A percentile compares a stretch with the other conserved stretches of the same genome.
phyloP scores from a whole-genome alignment of 2,797 vertebrate genomes.

The Fundulus diaphanus region DNA sequence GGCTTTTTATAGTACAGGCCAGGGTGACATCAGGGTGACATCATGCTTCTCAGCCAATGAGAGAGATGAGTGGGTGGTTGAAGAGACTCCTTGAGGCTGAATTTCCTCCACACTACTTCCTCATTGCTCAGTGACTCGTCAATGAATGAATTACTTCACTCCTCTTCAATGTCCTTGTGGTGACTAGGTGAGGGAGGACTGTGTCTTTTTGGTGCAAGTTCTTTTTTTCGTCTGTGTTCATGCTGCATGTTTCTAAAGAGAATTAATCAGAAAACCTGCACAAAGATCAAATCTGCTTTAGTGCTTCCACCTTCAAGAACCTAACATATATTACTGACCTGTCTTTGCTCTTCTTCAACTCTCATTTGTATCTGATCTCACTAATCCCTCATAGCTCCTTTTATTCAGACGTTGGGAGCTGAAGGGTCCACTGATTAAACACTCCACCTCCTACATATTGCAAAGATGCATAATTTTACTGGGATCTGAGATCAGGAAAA shows the following conservation, averaged over 20 bases:
- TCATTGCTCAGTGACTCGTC: constrained; percentile 16
- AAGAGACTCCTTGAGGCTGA: constrained; percentile 48
- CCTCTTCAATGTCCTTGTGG: constrained; percentile 3
- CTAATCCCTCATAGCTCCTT: background rate
- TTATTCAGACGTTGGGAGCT: background rate
- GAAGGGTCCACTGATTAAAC: no score
- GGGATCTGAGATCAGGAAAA: background rate
- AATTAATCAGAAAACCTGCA: constrained; percentile 27
- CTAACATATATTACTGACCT: background rate
- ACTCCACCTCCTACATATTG: no score
- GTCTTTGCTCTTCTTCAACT: background rate
- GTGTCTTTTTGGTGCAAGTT: background rate
- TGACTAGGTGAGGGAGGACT: constrained; percentile 11
- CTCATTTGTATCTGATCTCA: background rate
- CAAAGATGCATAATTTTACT: background rate
- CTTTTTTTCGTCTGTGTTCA: background rate
- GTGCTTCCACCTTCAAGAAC: background rate
- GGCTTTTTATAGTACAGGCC: constrained; percentile 67
- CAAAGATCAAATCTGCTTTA: background rate
- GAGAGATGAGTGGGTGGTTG: constrained; percentile 40
- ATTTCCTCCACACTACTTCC: constrained; percentile 51
- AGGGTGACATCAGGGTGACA: constrained; percentile 68
- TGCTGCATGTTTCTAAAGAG: background rate
- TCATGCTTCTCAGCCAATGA: constrained; percentile 74
- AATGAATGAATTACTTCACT: constrained; percentile 25